Percentiles rank a stretch among this genome's conserved stretches.
Conservation (phyloP, 2,888 invertebrate species). For the Onthophagus sagittarius region DNA sequence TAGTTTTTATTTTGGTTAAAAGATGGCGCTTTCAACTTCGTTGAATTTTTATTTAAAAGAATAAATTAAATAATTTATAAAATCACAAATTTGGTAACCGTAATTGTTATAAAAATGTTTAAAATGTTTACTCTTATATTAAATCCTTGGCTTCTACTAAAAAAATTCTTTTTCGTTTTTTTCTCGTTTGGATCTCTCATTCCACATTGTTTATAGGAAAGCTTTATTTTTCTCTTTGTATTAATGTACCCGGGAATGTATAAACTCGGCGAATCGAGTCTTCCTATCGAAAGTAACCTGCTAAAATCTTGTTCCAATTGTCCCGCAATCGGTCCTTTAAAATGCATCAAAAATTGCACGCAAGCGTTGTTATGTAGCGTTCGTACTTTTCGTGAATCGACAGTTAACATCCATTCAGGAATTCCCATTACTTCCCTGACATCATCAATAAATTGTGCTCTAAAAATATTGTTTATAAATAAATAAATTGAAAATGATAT, state of each 20-base stretch:
- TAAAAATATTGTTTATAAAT: constrained; percentile 39
- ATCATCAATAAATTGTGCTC: constrained; percentile 80
- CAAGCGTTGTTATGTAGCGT: constrained; percentile 74
- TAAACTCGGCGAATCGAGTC: constrained; percentile 70
- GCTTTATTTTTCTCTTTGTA: constrained; percentile 64
- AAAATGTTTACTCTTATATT: too few relatives aligned
- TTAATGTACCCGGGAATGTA: constrained; percentile 73
- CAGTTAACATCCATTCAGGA: constrained; percentile 85
- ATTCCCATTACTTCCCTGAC: constrained; percentile 77
- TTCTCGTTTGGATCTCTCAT: constrained; percentile 72
- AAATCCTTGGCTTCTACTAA: too few relatives aligned
- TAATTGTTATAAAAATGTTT: too few relatives aligned
- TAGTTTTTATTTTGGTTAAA: too few relatives aligned
- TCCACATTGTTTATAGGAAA: constrained; percentile 74
- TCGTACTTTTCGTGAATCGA: constrained; percentile 78
- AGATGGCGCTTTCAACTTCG: too few relatives aligned
- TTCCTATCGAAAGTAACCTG: constrained; percentile 68
- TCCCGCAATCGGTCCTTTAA: constrained; percentile 77
- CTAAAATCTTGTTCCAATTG: constrained; percentile 78
- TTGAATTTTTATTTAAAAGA: too few relatives aligned
- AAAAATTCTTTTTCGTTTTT: constrained; percentile 4
- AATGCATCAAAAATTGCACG: constrained; percentile 81
- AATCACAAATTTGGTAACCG: too few relatives aligned
- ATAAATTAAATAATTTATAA: too few relatives aligned
- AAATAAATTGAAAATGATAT: neutral